These are phyloP conservation scores for Candidula unifasciata DNA, from an alignment of 2,888 invertebrate genomes.

Conservation along the genomic window DNA sequence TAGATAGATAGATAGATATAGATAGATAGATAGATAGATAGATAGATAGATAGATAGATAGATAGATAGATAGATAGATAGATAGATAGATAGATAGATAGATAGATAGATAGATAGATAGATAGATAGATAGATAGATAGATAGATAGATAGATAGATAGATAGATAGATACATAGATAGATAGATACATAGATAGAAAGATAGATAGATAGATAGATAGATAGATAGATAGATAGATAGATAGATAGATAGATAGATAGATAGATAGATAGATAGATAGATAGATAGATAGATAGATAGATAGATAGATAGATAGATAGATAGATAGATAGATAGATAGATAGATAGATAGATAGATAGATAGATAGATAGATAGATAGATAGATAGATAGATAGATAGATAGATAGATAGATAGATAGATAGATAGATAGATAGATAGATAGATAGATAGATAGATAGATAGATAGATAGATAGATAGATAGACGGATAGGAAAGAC, in stretches of 20 bases:
- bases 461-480: too few relatives aligned
- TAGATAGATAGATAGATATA: too few relatives aligned
- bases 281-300: not conserved
- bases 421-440: not conserved
- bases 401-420: slow-evolving; percentile 17
- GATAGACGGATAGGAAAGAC: not conserved
- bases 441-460: not conserved
- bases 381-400: slow-evolving; percentile 16
- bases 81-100: not conserved
- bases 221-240: not conserved
- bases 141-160: not conserved
- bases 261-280: not conserved
- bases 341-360: too few relatives aligned
- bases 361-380: slow-evolving; percentile 7
- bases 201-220: not conserved
- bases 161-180: not conserved
- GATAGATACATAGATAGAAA: not conserved
- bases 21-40: too few relatives aligned
- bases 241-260: not conserved
- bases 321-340: too few relatives aligned
- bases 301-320: not conserved
- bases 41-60: not conserved
- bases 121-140: not conserved
- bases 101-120: not conserved
- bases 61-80: not conserved